phyloP scores from a whole-genome alignment of 2,888 invertebrate genomes.

The Polymixis flavicincta region DNA sequence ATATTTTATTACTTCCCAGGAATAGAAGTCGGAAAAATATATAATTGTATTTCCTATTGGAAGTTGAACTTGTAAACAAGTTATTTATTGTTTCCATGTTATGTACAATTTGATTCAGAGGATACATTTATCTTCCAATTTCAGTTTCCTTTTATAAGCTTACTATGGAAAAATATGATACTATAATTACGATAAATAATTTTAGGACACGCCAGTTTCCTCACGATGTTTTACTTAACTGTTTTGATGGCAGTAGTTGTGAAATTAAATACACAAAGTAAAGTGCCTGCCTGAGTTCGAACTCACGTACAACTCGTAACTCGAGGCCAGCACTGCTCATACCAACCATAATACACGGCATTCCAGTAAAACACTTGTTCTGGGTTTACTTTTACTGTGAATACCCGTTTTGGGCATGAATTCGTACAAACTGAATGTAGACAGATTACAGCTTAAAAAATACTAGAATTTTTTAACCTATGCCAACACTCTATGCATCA shows the following conservation, averaged over 20 bases:
- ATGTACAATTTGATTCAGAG: not conserved
- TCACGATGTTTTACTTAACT: too few species aligned
- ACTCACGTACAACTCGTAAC: too few species aligned
- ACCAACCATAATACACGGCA: not conserved
- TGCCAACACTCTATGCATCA: not conserved
- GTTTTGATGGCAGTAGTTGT: too few species aligned
- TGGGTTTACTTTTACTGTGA: not conserved
- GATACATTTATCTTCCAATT: not conserved
- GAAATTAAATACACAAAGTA: too few species aligned
- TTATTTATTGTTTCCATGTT: not conserved
- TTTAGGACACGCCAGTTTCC: too few species aligned
- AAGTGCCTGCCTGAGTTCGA: too few species aligned
- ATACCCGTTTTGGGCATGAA: not conserved
- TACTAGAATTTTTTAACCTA: not conserved
- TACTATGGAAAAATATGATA: not conserved
- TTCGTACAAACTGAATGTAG: not conserved
- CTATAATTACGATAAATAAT: too few species aligned
- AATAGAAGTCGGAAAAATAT: not conserved
- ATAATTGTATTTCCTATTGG: constrained; percentile 3
- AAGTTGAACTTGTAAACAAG: not conserved
- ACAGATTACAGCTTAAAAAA: not conserved
- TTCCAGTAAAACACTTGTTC: not conserved
- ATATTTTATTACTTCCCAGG: not conserved
- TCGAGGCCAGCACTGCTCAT: too few species aligned
- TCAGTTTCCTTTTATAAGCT: not conserved